phyloP scores from a whole-genome alignment of 2,888 invertebrate species.

The Lasius platythorax region DNA sequence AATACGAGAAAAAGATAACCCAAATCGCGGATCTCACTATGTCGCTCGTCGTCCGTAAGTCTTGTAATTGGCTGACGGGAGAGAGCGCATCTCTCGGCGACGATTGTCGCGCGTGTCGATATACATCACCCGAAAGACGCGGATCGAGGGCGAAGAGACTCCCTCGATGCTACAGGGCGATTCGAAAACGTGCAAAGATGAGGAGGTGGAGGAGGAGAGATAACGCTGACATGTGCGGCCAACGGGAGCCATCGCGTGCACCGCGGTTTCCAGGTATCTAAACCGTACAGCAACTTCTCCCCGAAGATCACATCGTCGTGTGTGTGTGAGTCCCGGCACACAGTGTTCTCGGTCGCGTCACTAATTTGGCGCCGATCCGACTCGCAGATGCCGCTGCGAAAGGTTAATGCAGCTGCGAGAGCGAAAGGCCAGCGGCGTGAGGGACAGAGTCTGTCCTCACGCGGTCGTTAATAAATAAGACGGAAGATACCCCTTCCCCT shows the following conservation, averaged over 20 bases:
- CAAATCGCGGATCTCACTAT: conserved; percentile 75
- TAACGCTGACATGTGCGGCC: conserved; percentile 79
- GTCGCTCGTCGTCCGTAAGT: conserved; percentile 71
- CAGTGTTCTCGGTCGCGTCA: conserved; percentile 60
- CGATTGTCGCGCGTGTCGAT: conserved; percentile 82
- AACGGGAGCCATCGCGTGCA: conserved; percentile 81
- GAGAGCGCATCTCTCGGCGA: conserved; percentile 62
- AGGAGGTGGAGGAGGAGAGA: conserved; percentile 68
- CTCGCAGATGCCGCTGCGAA: conserved; percentile 69
- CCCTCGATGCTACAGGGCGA: conserved; percentile 26
- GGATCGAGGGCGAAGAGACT: conserved; percentile 61
- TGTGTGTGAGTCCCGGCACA: conserved; percentile 39
- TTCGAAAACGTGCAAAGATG: conserved; percentile 75
- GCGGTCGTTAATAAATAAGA: conserved; percentile 47
- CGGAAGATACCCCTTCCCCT: neutral
- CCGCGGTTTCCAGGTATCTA: conserved; percentile 55
- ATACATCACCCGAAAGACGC: conserved; percentile 78
- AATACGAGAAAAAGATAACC: conserved; percentile 63
- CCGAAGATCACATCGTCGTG: conserved; percentile 27
- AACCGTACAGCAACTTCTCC: conserved; percentile 4
- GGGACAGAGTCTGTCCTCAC: conserved; percentile 66
- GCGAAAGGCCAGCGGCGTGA: conserved; percentile 76
- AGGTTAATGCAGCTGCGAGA: conserved; percentile 69
- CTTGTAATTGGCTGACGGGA: conserved; percentile 81
- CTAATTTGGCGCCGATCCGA: conserved; percentile 69